phyloP scores from a whole-genome alignment of 2,113 vertebrate species.

The Nycticryphes semicollaris region DNA sequence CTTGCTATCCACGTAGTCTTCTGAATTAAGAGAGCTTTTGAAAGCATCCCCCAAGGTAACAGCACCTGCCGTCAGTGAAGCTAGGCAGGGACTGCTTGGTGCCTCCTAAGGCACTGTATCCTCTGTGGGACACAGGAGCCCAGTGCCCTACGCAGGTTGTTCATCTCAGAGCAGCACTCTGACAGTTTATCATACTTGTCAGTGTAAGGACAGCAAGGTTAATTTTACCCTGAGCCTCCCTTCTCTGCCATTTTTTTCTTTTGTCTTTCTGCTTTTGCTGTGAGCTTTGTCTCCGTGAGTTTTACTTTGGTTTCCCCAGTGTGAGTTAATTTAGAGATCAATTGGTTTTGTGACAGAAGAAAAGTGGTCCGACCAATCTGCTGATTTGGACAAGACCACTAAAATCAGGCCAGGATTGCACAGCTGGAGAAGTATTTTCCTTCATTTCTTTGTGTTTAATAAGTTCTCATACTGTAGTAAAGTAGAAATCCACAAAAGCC shows the following conservation, averaged over 20 bases:
- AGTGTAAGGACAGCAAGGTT: accelerated
- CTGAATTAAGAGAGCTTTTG: background rate
- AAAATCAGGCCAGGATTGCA: background rate
- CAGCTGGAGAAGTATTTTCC: background rate
- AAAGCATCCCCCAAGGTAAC: background rate
- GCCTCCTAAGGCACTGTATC: background rate
- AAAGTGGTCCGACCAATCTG: background rate
- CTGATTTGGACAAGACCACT: background rate
- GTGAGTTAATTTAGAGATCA: background rate
- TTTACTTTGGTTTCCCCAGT: background rate
- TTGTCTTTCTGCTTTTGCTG: background rate
- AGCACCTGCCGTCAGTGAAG: background rate
- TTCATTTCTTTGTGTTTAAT: background rate
- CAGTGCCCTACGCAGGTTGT: background rate
- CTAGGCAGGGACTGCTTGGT: no score
- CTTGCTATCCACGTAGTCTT: background rate
- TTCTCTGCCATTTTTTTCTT: background rate
- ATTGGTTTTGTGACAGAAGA: background rate
- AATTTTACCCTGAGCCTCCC: background rate
- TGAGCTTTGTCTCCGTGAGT: background rate
- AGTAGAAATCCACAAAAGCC: background rate
- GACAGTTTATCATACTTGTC: background rate
- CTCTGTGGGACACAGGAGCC: background rate
- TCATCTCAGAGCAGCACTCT: background rate
- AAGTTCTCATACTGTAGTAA: background rate